Evolutionary conservation across 2,113 vertebrate genomes (phyloP), one percentile per base, ranked within the genome.

Genomic region (Cryptotis parvus): DNA sequence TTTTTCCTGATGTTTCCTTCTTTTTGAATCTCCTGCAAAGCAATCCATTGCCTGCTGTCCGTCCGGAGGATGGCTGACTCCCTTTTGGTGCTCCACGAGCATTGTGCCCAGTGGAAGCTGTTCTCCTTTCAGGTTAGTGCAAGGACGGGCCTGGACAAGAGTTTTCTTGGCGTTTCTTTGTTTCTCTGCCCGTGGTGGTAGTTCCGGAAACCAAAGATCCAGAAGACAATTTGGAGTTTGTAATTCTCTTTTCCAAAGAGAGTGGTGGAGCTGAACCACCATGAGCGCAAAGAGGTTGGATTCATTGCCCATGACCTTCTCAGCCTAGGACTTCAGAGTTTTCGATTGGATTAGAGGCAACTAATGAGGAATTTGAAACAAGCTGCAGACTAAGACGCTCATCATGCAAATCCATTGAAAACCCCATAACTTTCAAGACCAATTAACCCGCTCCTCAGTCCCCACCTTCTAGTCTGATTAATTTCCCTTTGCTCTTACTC

Each of bases 381-480:
- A 97, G 97, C 97, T 98, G 97, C 98, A 93, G 95, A 97, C 97
- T 98, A 97, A 98, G 97, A 97, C 95, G 94, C 95, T 98, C 98
- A 98, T 98, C 97, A 96, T 96, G 97, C 93, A 98, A 98, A 98
- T 98, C 98, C 97, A 96, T 93, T 4, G 63, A 70, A 95, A 65
- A 94, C 82, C 92, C 77, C 33, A 29, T 87, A 92, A 97, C 93
- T 97, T 97, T 95, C 96, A 97, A 97, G 92, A 88, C 85, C 93
- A 91, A 77, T 94, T 74, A 93, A 91, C 74, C 52, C 20, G 9
- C 39, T 86, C 78, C 58, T 68, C 8, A 27, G 58, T 16, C 95
- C 55, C 83, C 82, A 93, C 90, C 88, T 87, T 95, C 63, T 86
- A 87, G 52, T 92, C 82, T 52, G 96, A 94, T 93, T 97, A 79